Base-by-base conservation (phyloP, 2,888 invertebrate genomes). In the Heteropelma amictum region DNA sequence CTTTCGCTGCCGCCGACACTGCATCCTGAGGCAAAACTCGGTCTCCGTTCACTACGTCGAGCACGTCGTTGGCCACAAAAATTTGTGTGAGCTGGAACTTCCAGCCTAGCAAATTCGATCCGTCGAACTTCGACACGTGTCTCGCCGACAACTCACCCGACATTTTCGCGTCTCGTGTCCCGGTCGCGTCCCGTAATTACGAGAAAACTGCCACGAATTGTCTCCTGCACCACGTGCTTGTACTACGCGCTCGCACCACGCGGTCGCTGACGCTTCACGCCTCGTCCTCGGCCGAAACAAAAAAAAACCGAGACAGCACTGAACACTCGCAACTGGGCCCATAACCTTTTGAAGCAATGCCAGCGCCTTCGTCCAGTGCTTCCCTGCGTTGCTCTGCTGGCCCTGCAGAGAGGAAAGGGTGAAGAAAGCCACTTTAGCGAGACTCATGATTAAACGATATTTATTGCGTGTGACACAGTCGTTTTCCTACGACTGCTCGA, bases 11-110 rank as follows among this genome's bases (percentile, higher is more conserved):
- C 3, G 40, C 38, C 4, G 51, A 49, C 8, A 10, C 68, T 38
- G 14, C 30, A 2, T 40, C 28, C 1, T 5, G 38, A 38, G 58
- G 68, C 40, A 40, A 14, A 0, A 12, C 21, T 30, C 40, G 8
- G 5, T n/a, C 7, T 0, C 58, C 69, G 8, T 42, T 8, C 1
- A 61, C 69, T 6, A 61, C n/a, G n/a, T 53, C 60, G n/a, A 69
- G 7, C 10, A 69, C 33, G 10, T 69, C 60, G 17, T 17, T 42
- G 1, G 69, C 69, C 17, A 61, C 7, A 3, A 69, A 53, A 0
- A 69, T 53, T 8, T 53, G 60, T 8, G 17, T 69, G 0, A 69
- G 4, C n/a, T 69, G 69, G n/a, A 68, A 68, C 10, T 60, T 58
- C 60, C 69, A 69, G 0, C 53, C 69, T 0, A 60, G 42, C 7